Evolutionary conservation across 2,888 invertebrate genomes (phyloP).

Genomic region (Neocrepidodera transversa): DNA sequence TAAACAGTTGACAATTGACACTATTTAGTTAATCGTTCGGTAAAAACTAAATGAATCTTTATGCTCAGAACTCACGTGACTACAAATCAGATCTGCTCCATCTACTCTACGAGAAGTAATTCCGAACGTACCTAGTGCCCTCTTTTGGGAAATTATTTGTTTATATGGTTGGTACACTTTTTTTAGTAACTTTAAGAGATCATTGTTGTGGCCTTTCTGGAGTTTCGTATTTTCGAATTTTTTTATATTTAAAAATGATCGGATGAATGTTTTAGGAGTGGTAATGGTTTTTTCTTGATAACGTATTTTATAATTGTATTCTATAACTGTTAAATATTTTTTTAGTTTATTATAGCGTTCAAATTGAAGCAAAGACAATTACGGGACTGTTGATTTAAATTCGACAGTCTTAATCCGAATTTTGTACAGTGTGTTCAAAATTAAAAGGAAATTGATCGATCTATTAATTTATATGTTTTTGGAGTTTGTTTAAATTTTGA

Average conservation of each 20-base stretch:
- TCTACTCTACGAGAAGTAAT: too few species aligned
- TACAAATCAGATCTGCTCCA: too few species aligned
- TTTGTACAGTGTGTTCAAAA: slow-evolving; percentile 22
- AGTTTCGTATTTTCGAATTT: too few species aligned
- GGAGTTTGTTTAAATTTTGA: slow-evolving; percentile 3
- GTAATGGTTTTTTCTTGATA: slow-evolving; percentile 22
- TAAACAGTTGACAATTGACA: too few species aligned
- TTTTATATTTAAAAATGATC: neutral
- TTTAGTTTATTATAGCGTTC: slow-evolving; percentile 28
- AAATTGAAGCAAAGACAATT: slow-evolving; percentile 40
- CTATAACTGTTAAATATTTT: slow-evolving; percentile 27
- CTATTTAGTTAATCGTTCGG: too few species aligned
- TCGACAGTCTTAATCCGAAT: slow-evolving; percentile 15
- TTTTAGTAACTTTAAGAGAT: neutral
- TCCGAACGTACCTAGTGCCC: too few species aligned
- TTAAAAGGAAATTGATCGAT: neutral
- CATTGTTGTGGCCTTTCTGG: too few species aligned
- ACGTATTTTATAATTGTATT: slow-evolving; percentile 29
- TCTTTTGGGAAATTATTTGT: neutral
- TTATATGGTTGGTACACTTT: neutral
- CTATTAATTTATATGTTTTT: neutral
- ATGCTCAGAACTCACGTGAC: too few species aligned
- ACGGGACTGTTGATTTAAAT: slow-evolving; percentile 16
- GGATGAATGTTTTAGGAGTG: slow-evolving; percentile 16
- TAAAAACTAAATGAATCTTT: too few species aligned